Conservation (phyloP, 2,113 vertebrate species). For the Parotia lawesii region DNA sequence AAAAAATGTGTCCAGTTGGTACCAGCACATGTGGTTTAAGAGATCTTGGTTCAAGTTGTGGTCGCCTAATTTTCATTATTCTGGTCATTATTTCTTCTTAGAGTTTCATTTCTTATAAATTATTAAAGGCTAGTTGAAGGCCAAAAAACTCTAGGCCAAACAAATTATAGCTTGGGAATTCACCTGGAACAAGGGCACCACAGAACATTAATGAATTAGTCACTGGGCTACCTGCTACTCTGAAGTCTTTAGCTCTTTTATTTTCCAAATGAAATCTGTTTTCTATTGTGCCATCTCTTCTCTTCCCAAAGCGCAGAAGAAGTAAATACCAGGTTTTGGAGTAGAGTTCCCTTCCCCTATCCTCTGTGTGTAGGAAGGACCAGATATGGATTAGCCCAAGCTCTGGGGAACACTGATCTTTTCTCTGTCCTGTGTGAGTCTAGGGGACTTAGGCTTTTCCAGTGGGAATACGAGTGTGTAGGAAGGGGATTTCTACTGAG, state of each 20-base stretch:
- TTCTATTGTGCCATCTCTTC: neutral
- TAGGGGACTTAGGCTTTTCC: accelerated
- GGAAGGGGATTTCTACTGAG: neutral
- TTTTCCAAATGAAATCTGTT: neutral
- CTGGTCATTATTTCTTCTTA: neutral
- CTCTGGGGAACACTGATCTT: neutral
- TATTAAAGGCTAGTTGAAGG: neutral
- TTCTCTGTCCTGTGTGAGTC: neutral
- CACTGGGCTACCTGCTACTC: neutral
- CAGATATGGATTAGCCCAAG: neutral
- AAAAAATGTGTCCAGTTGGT: neutral
- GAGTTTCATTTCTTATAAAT: neutral
- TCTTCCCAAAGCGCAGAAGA: neutral
- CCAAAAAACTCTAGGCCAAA: neutral
- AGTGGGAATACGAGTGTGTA: neutral
- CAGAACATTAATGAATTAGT: neutral
- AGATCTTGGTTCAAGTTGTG: neutral
- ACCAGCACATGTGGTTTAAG: neutral
- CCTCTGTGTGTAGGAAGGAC: neutral
- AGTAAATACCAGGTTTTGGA: neutral
- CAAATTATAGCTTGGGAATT: neutral
- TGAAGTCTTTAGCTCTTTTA: neutral
- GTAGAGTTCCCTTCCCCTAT: neutral
- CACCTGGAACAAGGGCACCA: neutral
- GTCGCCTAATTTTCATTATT: neutral